Evolutionary conservation across 2,888 invertebrate species (phyloP).

Genomic region (Spialia ferax): DNA sequence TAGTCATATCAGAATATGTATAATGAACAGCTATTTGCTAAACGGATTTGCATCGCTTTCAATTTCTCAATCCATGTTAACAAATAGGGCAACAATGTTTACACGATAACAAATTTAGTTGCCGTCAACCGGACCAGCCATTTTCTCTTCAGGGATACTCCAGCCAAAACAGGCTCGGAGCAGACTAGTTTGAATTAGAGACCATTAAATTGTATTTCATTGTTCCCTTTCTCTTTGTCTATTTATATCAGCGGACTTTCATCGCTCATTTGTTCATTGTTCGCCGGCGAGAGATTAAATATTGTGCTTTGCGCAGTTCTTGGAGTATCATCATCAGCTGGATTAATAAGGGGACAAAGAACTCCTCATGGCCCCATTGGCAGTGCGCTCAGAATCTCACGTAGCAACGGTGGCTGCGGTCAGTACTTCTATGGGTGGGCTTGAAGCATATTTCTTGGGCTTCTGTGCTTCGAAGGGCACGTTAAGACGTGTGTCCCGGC

Average conservation of each 20-base stretch:
- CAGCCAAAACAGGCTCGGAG: conserved; percentile 44
- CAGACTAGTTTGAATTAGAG: conserved; percentile 42
- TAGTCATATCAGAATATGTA: too few relatives aligned
- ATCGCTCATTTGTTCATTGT: conserved; percentile 48
- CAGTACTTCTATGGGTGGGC: too few relatives aligned
- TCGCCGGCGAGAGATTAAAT: conserved; percentile 43
- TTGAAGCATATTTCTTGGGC: too few relatives aligned
- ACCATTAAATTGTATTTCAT: conserved; percentile 42
- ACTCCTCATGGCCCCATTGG: too few relatives aligned
- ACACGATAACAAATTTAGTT: conserved; percentile 30
- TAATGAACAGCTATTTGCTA: conserved; percentile 1
- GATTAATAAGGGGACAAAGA: not conserved
- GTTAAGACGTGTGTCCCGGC: too few relatives aligned
- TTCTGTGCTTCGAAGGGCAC: too few relatives aligned
- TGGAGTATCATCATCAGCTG: not conserved
- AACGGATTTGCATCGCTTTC: conserved; percentile 18
- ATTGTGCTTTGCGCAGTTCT: conserved; percentile 22
- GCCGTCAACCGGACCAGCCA: conserved; percentile 27
- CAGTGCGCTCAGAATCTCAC: too few relatives aligned
- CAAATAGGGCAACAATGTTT: conserved; percentile 26
- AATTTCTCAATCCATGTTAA: conserved; percentile 28
- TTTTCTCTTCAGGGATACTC: conserved; percentile 35
- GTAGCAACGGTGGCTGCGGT: too few relatives aligned
- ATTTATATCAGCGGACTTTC: conserved; percentile 51
- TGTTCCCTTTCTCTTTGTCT: conserved; percentile 53